Percentiles rank a stretch among this genome's conserved stretches.
Conservation (phyloP, 2,113 vertebrate genomes). For the Calyptommatus sinebrachiatus region DNA sequence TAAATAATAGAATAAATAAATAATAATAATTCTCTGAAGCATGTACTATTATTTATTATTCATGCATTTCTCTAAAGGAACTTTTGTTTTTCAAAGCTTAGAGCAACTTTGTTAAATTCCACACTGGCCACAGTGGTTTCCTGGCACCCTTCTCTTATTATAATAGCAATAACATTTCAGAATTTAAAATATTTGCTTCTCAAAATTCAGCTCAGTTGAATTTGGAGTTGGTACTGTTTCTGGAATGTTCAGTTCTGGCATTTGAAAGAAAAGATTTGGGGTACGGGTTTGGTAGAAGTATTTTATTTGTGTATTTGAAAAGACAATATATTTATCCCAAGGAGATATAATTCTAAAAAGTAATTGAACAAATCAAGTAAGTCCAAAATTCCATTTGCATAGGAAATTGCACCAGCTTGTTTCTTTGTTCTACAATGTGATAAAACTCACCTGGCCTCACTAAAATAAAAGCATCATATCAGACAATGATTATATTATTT, state of each 20-base stretch:
- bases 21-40: too few species aligned
- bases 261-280: neutral
- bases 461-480: conserved; percentile 34
- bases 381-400: conserved; percentile 34
- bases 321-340: conserved; percentile 25
- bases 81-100: neutral
- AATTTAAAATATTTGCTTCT: conserved; percentile 33
- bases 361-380: conserved; percentile 28
- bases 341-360: conserved; percentile 29
- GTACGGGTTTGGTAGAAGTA: too few species aligned
- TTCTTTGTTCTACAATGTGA: conserved; percentile 30
- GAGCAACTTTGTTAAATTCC: too few species aligned
- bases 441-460: conserved; percentile 29
- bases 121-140: too few species aligned
- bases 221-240: conserved; percentile 24
- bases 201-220: neutral
- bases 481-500: conserved; percentile 38
- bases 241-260: conserved; percentile 26
- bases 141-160: too few species aligned
- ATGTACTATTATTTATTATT: neutral
- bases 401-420: conserved; percentile 46
- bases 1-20: too few species aligned
- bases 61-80: neutral
- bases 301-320: conserved; percentile 28
- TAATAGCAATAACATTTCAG: too few species aligned